A percentile compares a stretch with the other conserved stretches of the same genome.
Evolutionary conservation across 1,140 invertebrate genomes (phyloP).

Genomic region (Penaeus japonicus): DNA sequence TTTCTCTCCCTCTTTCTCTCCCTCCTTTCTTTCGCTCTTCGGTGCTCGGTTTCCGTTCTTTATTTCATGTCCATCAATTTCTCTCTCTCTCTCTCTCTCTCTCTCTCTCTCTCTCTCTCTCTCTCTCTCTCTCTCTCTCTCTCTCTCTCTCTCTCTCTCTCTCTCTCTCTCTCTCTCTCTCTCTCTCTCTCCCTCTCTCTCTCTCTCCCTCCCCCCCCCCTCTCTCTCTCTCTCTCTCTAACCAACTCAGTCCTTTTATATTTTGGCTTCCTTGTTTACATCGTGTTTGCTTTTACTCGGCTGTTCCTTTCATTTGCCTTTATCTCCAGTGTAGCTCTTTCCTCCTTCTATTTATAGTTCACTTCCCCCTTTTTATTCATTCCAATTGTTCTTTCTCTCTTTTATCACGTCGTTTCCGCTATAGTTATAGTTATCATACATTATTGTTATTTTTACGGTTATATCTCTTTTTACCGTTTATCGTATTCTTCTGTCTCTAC

Average conservation of each 20-base stretch:
- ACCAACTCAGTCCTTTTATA: not conserved
- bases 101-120: slow-evolving; percentile 22
- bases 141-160: slow-evolving; percentile 3
- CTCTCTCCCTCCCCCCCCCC: not conserved
- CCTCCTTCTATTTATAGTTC: too few relatives aligned
- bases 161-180: slow-evolving; percentile 27
- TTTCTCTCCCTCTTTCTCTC: too few relatives aligned
- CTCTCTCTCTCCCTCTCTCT: slow-evolving; percentile 24
- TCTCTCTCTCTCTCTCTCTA: not conserved
- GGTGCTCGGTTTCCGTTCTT: rapidly evolving
- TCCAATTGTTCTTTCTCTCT: not conserved
- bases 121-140: not conserved
- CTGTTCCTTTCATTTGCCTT: too few relatives aligned
- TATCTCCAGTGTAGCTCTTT: too few relatives aligned
- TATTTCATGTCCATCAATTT: too few relatives aligned
- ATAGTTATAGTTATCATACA: too few relatives aligned
- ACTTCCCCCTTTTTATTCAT: not conserved
- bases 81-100: not conserved
- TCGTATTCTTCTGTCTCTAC: not conserved
- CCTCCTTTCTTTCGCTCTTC: too few relatives aligned
- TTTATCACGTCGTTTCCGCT: too few relatives aligned
- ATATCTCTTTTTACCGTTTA: too few relatives aligned
- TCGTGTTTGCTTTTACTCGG: too few relatives aligned
- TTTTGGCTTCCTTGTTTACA: too few relatives aligned
- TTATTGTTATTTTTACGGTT: too few relatives aligned